A percentile compares a stretch with the other conserved stretches of the same genome.
Conservation (phyloP, 2,888 invertebrate genomes). For the Eledona agricola region DNA sequence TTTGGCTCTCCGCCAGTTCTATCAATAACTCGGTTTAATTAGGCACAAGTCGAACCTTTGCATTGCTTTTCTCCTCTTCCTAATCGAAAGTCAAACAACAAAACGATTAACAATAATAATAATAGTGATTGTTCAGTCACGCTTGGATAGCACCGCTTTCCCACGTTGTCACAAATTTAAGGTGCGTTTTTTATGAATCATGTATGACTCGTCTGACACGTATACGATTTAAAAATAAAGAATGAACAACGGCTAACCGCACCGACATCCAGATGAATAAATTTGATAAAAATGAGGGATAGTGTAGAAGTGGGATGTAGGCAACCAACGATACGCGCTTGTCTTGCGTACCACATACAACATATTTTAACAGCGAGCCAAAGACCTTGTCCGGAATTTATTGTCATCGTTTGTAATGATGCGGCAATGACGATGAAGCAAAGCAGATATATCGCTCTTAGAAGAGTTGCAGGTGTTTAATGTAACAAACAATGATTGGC, state of each 20-base stretch:
- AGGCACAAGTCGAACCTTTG: slow-evolving; percentile 4
- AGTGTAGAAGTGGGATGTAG: neutral
- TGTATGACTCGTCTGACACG: slow-evolving; percentile 20
- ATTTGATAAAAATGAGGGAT: slow-evolving; percentile 7
- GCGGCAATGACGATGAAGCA: neutral
- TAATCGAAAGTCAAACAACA: no score
- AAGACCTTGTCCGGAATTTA: slow-evolving; percentile 7
- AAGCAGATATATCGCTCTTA: no score
- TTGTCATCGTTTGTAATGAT: slow-evolving; percentile 1
- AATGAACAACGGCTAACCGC: slow-evolving; percentile 18
- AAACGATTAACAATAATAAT: no score
- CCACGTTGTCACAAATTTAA: slow-evolving; percentile 15
- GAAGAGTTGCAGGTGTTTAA: no score
- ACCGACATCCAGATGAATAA: slow-evolving; percentile 13
- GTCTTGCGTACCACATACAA: neutral
- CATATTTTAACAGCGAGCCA: neutral
- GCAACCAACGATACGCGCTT: slow-evolving; percentile 12
- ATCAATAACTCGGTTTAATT: slow-evolving; percentile 19
- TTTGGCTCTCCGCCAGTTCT: slow-evolving; percentile 22
- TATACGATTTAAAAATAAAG: slow-evolving; percentile 22
- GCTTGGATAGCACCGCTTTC: no score
- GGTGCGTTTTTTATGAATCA: slow-evolving; percentile 24
- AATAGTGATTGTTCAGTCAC: no score
- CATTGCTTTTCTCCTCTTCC: neutral
- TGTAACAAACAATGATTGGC: slow-evolving; percentile 12